These are phyloP conservation scores for Ctenomys sociabilis DNA, from an alignment of 2,113 vertebrate genomes.

Conservation along the genomic window DNA sequence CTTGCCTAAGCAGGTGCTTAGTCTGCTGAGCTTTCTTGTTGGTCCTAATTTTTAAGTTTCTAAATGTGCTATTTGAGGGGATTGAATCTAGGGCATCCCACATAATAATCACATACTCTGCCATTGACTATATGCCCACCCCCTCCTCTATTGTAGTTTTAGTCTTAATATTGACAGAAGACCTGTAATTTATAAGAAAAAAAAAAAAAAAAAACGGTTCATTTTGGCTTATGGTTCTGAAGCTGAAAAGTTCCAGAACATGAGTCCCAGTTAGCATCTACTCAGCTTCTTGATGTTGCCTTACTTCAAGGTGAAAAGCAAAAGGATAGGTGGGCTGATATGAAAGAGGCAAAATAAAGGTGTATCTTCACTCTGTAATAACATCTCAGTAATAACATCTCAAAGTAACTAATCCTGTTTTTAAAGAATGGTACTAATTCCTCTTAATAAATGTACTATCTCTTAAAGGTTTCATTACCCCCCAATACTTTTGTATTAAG, in stretches of 20 bases:
- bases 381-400: too few species aligned
- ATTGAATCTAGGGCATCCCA: neutral
- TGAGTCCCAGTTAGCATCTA: neutral
- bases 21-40: too few species aligned
- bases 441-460: neutral
- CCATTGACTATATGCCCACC: too few species aligned
- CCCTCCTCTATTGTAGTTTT: neutral
- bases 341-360: neutral
- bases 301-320: neutral
- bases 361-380: neutral
- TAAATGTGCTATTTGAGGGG: neutral
- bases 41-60: neutral
- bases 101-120: too few species aligned
- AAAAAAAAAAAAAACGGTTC: neutral
- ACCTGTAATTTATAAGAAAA: neutral
- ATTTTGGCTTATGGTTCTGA: neutral
- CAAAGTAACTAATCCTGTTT: neutral
- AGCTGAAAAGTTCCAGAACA: neutral
- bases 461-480: neutral
- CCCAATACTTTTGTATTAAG: neutral
- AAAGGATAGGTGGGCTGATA: neutral
- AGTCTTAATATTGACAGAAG: neutral
- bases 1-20: too few species aligned
- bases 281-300: neutral
- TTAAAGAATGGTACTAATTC: neutral